Percentiles rank a stretch among this genome's conserved stretches.
These are phyloP conservation scores for Climacteris rufus DNA, from an alignment of 2,113 vertebrate genomes.

Conservation along the genomic window DNA sequence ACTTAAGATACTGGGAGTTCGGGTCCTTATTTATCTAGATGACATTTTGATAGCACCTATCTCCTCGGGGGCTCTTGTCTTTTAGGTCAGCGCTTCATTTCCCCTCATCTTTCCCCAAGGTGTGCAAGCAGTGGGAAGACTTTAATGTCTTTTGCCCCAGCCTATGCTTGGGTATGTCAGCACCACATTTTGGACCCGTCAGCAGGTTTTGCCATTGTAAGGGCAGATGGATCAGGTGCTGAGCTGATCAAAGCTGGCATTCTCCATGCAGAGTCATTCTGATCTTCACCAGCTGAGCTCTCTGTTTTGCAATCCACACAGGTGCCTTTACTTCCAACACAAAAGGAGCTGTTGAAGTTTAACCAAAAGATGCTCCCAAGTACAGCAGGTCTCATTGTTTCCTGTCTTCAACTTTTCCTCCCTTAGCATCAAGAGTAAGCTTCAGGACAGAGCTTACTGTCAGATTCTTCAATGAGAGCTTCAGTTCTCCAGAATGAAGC, in stretches of 20 bases:
- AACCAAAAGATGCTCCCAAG: background rate
- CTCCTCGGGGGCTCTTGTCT: constrained; percentile 28
- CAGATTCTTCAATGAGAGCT: background rate
- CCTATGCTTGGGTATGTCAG: background rate
- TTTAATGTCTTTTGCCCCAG: background rate
- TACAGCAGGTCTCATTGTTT: background rate
- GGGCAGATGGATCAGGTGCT: background rate
- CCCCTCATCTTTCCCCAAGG: background rate
- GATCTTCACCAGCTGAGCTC: background rate
- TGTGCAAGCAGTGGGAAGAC: background rate
- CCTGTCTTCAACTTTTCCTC: background rate
- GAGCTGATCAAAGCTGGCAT: background rate
- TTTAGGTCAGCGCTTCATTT: background rate
- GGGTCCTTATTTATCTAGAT: constrained; percentile 37
- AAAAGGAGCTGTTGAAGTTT: constrained; percentile 10
- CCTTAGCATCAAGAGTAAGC: background rate
- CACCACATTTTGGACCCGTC: background rate
- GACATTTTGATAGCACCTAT: constrained; percentile 51
- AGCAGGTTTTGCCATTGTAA: background rate
- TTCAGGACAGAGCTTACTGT: background rate
- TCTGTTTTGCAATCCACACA: background rate
- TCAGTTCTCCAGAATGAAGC: background rate
- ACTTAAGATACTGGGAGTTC: constrained; percentile 47
- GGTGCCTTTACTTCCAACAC: background rate
- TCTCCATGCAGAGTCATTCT: background rate